Evolutionary conservation across 2,888 invertebrate genomes (phyloP), one percentile per base, ranked within the genome.

Genomic region (Aelia acuminata): DNA sequence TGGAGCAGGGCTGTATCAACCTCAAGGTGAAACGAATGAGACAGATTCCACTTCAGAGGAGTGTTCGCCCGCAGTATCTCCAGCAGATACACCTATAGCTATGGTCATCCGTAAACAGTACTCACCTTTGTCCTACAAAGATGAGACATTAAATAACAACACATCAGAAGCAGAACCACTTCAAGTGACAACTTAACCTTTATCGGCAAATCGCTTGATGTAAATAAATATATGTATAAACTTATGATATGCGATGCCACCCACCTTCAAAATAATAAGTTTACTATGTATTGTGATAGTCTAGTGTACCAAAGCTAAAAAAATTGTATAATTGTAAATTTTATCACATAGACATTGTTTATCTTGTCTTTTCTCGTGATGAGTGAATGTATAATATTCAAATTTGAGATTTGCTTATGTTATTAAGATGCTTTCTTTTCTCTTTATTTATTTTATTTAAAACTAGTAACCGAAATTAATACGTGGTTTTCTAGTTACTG

Each of bases 71-170:
- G 88, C 87, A 31, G 84, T 84, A 18, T 88, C 89, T 1, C 84
- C 80, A 18, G 86, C 88, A 20, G 89, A 89, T 47, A 88, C 57
- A 11, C 89, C 90, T 13, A 85, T 90, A 22, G 89, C 88, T 11
- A 87, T 89, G 88, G 89, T 89, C 20, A 86, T 90, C 10, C 85
- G 85, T n/a, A 89, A 84, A 35, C 48, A 86, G 43, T 35, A 89
- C 84, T 39, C 70, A 84, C 39, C 88, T 53, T 2, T 85, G 31
- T 57, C 90, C 70, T 85, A 85, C 90, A 94, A 93, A 89, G 94
- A 94, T 87, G 94, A 94, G 90, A 91, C 94, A 89, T 91, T 94
- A 87, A 94, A 94, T 91, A 94, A 94, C 91, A 94, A 94, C 91
- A 93, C 92, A 22, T 91, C 92, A 5, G 94, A 94, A 90, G 93